These are phyloP conservation scores for Dryobota labecula DNA, from an alignment of 2,888 invertebrate species.

Conservation along the genomic window DNA sequence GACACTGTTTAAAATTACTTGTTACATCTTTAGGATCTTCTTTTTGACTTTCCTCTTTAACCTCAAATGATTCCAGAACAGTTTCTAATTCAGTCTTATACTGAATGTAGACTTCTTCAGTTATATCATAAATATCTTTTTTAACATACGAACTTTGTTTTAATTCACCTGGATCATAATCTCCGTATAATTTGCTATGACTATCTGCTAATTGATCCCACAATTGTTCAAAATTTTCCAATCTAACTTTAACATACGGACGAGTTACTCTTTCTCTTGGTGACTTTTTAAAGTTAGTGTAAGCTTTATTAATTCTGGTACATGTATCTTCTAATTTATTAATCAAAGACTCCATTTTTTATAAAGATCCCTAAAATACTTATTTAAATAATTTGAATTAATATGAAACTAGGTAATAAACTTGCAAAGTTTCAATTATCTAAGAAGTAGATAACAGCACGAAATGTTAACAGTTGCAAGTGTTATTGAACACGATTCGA, in stretches of 20 bases:
- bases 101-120: not conserved
- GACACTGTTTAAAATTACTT: slow-evolving; percentile 1
- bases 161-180: not conserved
- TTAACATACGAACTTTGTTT: not conserved
- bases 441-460: too few relatives aligned
- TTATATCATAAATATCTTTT: not conserved
- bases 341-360: not conserved
- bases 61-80: not conserved
- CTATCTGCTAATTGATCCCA: not conserved
- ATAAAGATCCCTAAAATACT: too few relatives aligned
- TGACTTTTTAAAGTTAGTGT: not conserved
- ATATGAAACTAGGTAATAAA: too few relatives aligned
- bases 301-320: not conserved
- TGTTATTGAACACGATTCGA: too few relatives aligned
- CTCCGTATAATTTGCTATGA: not conserved
- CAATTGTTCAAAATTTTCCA: not conserved
- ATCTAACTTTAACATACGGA: slow-evolving; percentile 1
- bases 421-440: too few relatives aligned
- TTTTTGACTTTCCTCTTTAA: not conserved
- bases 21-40: not conserved
- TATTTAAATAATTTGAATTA: too few relatives aligned
- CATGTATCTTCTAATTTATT: not conserved
- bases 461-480: too few relatives aligned
- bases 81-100: slow-evolving; percentile 8
- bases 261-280: not conserved